phyloP scores from a whole-genome alignment of 2,113 vertebrate species.

The Pluvialis apricaria region DNA sequence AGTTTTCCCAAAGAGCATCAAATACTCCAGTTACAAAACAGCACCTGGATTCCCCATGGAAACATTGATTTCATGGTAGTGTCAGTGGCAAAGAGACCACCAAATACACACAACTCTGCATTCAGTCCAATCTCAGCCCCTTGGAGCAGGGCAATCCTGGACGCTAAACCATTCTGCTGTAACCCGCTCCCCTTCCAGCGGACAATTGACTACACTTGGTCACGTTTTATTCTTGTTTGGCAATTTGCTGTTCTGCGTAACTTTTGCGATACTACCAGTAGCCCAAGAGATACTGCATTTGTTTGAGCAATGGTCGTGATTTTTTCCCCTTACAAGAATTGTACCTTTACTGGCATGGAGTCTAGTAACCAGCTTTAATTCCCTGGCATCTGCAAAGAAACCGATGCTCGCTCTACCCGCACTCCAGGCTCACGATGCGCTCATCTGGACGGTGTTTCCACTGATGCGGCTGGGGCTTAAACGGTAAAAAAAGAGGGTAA shows the following conservation, averaged over 20 bases:
- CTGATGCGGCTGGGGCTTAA: not conserved
- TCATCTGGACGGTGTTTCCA: not conserved
- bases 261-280: not conserved
- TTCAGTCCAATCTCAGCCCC: not conserved
- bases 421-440: not conserved
- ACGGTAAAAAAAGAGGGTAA: not conserved
- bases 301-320: not conserved
- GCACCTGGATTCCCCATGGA: not conserved
- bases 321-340: not conserved
- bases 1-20: not conserved
- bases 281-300: not conserved
- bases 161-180: not conserved
- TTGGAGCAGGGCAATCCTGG: not conserved
- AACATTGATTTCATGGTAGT: not conserved
- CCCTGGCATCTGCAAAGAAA: not conserved
- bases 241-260: not conserved
- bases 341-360: not conserved
- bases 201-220: not conserved
- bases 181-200: not conserved
- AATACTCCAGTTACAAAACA: not conserved
- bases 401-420: not conserved
- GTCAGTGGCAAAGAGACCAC: not conserved
- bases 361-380: not conserved
- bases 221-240: not conserved
- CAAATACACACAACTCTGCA: not conserved